Conservation (phyloP, 2,113 vertebrate species). For the Microtus oregoni region DNA sequence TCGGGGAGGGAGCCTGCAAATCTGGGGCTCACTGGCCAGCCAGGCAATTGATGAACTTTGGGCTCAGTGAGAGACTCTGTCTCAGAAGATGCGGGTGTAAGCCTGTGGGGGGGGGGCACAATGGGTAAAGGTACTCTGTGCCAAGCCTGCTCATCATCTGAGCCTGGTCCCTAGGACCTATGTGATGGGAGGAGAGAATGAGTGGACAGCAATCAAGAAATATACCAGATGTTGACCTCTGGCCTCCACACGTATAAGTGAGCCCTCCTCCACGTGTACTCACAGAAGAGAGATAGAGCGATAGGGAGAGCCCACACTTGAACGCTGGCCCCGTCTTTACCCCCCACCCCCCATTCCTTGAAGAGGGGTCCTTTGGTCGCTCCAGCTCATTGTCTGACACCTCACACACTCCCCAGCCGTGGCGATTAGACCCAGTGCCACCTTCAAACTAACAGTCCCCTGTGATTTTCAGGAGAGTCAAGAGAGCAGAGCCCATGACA, state of each 20-base stretch:
- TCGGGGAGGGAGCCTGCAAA: neutral
- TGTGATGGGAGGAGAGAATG: neutral
- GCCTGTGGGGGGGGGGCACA: neutral
- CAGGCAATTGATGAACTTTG: neutral
- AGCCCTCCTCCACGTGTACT: too few relatives aligned
- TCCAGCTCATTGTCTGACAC: neutral
- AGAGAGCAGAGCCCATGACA: neutral
- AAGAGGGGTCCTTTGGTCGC: neutral
- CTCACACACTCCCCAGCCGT: neutral
- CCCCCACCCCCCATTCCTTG: neutral
- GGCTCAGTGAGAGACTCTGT: neutral
- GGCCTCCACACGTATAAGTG: too few relatives aligned
- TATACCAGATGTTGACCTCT: neutral
- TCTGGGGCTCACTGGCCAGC: neutral
- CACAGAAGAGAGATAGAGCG: neutral
- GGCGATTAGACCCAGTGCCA: neutral
- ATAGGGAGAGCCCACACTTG: neutral
- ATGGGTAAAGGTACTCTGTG: neutral
- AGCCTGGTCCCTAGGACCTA: neutral
- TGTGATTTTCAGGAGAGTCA: slow-evolving; percentile 51
- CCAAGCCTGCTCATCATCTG: neutral
- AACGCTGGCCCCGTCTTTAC: neutral
- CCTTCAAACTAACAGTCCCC: neutral
- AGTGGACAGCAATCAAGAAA: neutral
- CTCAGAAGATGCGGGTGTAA: neutral